Evolutionary conservation across 2,797 vertebrate genomes (phyloP).

Genomic region (Gallinago nigripennis): DNA sequence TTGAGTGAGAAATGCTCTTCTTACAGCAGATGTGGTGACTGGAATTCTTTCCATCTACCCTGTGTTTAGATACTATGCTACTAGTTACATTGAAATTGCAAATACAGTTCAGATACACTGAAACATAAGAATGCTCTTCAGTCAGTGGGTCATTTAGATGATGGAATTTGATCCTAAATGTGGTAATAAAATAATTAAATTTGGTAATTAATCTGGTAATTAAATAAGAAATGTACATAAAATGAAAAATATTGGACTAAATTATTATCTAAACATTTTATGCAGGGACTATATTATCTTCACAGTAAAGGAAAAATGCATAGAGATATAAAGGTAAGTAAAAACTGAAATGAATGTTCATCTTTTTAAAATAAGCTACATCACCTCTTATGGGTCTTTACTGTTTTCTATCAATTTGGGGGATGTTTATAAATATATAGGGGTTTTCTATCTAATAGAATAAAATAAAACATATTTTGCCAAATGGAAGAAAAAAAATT

Average conservation of each 20-base stretch:
- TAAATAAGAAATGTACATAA: neutral
- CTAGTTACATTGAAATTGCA: neutral
- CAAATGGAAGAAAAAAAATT: neutral
- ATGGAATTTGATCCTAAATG: neutral
- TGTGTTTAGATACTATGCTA: neutral
- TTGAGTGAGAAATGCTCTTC: neutral
- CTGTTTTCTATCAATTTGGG: neutral
- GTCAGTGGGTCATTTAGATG: neutral
- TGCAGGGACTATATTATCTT: slow-evolving; percentile 95
- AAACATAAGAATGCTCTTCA: neutral
- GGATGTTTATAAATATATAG: neutral
- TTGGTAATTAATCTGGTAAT: neutral
- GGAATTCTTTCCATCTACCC: neutral
- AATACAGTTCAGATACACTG: neutral
- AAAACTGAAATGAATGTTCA: neutral
- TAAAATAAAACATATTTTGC: neutral
- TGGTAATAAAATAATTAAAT: too few species aligned
- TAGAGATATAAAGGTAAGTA: slow-evolving; percentile 96
- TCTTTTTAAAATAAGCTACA: neutral
- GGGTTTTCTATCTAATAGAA: neutral
- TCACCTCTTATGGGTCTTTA: neutral
- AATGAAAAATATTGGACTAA: neutral
- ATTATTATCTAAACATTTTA: slow-evolving; percentile 23
- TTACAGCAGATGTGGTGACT: neutral
- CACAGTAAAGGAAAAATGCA: slow-evolving; percentile 99